These are phyloP conservation scores for Pyrrhosoma nymphula DNA, from an alignment of 2,888 invertebrate genomes.

Conservation along the genomic window DNA sequence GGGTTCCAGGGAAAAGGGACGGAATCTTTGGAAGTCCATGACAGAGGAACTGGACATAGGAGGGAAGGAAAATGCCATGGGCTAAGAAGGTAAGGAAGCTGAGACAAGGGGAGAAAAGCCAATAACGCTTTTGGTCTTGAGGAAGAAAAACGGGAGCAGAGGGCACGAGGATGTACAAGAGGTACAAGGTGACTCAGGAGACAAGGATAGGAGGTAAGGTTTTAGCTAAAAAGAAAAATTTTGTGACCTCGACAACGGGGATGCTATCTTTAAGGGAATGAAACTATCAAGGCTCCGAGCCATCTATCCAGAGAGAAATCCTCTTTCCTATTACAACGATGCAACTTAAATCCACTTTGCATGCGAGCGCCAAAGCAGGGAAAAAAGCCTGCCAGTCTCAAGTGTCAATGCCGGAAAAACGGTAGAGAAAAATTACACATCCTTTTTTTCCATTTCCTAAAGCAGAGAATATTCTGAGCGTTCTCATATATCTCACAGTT, in stretches of 20 bases:
- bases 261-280: background rate
- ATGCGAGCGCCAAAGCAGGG: background rate
- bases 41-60: background rate
- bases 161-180: background rate
- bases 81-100: background rate
- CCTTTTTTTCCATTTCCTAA: too few relatives aligned
- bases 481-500: too few relatives aligned
- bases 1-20: background rate
- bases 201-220: background rate
- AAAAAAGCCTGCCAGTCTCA: background rate
- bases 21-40: background rate
- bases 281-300: background rate
- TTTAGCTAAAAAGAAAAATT: background rate
- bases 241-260: background rate
- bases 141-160: conserved; percentile 6
- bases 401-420: background rate
- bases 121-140: background rate
- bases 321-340: background rate
- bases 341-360: background rate
- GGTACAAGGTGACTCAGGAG: background rate
- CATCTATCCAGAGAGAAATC: background rate
- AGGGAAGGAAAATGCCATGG: background rate
- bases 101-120: background rate
- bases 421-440: too few relatives aligned
- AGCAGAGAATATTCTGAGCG: too few relatives aligned